Evolutionary conservation across 2,113 vertebrate species (phyloP), one percentile per base, ranked within the genome.

Genomic region (Ascaphus truei): DNA sequence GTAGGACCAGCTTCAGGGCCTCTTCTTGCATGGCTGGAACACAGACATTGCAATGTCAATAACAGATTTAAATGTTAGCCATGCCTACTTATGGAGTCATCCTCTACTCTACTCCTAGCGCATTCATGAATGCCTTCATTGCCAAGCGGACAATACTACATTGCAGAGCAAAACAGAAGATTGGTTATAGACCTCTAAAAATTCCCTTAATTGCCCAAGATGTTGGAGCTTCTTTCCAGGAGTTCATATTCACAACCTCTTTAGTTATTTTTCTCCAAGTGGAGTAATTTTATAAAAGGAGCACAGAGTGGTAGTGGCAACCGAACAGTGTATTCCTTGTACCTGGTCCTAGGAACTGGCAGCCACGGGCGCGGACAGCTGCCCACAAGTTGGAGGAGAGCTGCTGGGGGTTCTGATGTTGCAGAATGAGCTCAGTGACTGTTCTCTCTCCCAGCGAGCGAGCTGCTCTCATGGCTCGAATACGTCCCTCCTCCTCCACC

Each of bases 321-420:
- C 16, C 22, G 15, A 2, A n/a, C n/a, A n/a, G n/a, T n/a, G n/a
- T n/a, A n/a, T n/a, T n/a, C n/a, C n/a, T n/a, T n/a, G 12, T 89
- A 98, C 97, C 97, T 83, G 97, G 97, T 36, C 97, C 97, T n/a
- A 99, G 93, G 79, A 99, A 99, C 82, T 99, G 97, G 80, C 97
- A 99, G 10, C 96, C 97, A 33, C 97, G 87, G 52, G 97, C 96
- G 66, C 97, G 92, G 33, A 99, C 96, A 6, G 97, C 96, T 55
- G 97, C 96, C 97, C 97, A 98, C 52, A 99, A 91, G 72, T 99
- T 99, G 39, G 97, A 98, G n/a, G 96, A 98, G 45, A 99, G 95
- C 64, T 98, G 97, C 77, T 99, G 96, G 48, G 96, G 97, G 68
- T 99, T 99, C 77, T 99, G 97, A 75, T 99, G 97, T 81, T 99